Base-by-base conservation (phyloP, 2,113 vertebrate genomes). In the Ptilorrhoa leucosticta region DNA sequence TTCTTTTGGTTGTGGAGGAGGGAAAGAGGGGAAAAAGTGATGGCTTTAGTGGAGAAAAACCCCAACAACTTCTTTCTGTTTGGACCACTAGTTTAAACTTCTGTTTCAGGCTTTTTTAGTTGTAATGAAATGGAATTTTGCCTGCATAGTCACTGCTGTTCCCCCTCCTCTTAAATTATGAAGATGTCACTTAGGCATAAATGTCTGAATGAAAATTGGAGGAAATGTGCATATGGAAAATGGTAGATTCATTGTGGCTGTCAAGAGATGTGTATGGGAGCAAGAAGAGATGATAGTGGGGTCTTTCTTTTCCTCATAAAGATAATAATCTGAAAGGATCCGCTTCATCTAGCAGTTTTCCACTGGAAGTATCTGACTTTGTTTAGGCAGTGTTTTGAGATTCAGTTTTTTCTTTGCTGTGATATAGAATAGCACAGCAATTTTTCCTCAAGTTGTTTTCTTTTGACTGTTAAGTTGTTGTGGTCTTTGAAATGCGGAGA, bases 1-100 rank as follows among this genome's bases (percentile, higher is more conserved):
- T 53, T n/a, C 8, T 87, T 73, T 17, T 45, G 11, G 0, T 47
- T 88, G 3, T 4, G 1, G 21, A 1, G 10, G 3, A 5, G 5
- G 11, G 6, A 31, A 37, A 28, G 20, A 72, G 24, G 22, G 12
- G 15, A 51, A 27, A 6, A 88, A 10, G 4, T 22, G 0, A 13
- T 66, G 15, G 1, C 11, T 12, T 73, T 87, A 10, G 3, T 5
- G 2, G 7, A 6, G 9, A 37, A 18, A n/a, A 17, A 6, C 2
- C 11, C 16, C n/a, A 13, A 6, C 2, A 65, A 28, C 13, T 35
- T 42, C 5, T 1, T 87, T n/a, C 15, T 44, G 2, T 60, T 60
- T 51, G 11, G 7, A 8, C 2, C 0, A 7, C 20, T 66, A 47
- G 13, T 75, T 83, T 27, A 89, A 22, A 63, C 21, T 66, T 83